These are phyloP conservation scores for Gulo gulo DNA, from an alignment of 2,113 vertebrate genomes.

Conservation along the genomic window DNA sequence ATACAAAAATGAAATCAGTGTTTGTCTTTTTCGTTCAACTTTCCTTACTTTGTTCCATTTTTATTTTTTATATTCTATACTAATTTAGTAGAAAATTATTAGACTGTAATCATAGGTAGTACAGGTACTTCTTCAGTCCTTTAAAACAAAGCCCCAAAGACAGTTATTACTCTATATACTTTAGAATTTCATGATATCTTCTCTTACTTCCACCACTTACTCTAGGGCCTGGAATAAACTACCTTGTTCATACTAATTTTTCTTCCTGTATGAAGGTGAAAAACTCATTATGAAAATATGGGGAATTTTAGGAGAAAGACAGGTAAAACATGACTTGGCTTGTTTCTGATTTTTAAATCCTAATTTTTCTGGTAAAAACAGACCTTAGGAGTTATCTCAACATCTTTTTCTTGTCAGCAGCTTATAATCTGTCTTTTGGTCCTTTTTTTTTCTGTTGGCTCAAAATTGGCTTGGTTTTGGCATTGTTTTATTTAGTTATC, in stretches of 20 bases:
- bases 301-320: not conserved
- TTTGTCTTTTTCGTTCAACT: not conserved
- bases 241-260: not conserved
- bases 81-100: not conserved
- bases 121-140: not conserved
- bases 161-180: not conserved
- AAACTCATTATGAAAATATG: not conserved
- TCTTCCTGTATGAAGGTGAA: not conserved
- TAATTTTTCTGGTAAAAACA: not conserved
- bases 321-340: not conserved
- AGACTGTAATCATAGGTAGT: not conserved
- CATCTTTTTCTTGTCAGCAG: not conserved
- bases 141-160: not conserved
- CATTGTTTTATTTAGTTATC: not conserved
- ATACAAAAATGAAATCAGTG: not conserved
- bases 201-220: not conserved
- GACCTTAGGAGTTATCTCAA: not conserved
- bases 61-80: constrained; percentile 7
- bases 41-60: not conserved
- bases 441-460: not conserved
- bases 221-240: not conserved
- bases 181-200: not conserved
- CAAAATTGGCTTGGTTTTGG: not conserved
- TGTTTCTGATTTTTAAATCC: not conserved
- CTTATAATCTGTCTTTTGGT: not conserved